These are phyloP conservation scores for Physocephala rufipes DNA, from an alignment of 2,888 invertebrate genomes.

Conservation along the genomic window DNA sequence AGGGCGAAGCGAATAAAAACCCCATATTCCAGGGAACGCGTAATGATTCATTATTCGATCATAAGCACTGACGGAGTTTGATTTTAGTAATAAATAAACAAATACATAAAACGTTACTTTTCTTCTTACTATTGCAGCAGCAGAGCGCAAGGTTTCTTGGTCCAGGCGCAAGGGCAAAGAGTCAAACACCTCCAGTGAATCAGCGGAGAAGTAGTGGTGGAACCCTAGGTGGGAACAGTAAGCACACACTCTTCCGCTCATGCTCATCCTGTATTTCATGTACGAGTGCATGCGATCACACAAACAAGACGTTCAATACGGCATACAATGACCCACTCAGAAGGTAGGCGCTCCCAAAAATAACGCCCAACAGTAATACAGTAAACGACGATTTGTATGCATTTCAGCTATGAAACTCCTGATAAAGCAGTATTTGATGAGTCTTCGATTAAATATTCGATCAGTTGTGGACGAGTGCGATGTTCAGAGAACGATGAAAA, in stretches of 20 bases:
- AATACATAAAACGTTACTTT: background rate
- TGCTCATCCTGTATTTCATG: slow-evolving; percentile 59
- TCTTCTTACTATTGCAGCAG: slow-evolving; percentile 58
- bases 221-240: slow-evolving; percentile 64
- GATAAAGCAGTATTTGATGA: slow-evolving; percentile 64
- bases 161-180: slow-evolving; percentile 66
- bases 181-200: slow-evolving; percentile 63
- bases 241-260: slow-evolving; percentile 64
- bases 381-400: background rate
- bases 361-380: background rate
- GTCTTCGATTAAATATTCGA: slow-evolving; percentile 62
- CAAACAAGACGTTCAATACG: slow-evolving; percentile 62
- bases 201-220: slow-evolving; percentile 61
- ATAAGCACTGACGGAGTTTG: too few relatives aligned
- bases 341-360: slow-evolving; percentile 54
- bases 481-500: slow-evolving; percentile 63
- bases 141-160: slow-evolving; percentile 68
- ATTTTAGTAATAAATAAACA: too few relatives aligned
- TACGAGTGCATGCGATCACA: slow-evolving; percentile 65
- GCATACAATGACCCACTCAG: slow-evolving; percentile 64
- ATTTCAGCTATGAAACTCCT: slow-evolving; percentile 61
- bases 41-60: too few relatives aligned
- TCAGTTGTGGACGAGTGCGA: slow-evolving; percentile 59
- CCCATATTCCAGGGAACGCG: too few relatives aligned
- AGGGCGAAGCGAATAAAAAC: too few relatives aligned